A percentile compares a stretch with the other conserved stretches of the same genome.
Evolutionary conservation across 2,797 vertebrate genomes (phyloP).

Genomic region (Cryptoblepharus egeriae): DNA sequence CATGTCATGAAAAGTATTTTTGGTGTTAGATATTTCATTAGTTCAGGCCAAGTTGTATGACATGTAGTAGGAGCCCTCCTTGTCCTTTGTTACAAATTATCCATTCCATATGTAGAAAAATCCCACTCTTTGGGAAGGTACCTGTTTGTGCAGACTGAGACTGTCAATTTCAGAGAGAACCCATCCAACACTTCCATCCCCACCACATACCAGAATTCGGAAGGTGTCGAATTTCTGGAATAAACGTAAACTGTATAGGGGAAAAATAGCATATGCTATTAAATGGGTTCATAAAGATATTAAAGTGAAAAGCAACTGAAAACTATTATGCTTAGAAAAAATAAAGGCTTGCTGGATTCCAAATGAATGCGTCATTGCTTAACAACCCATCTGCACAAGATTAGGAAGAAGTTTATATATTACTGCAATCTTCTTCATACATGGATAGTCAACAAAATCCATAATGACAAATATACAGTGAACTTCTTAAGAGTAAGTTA

Average conservation of each 20-base stretch:
- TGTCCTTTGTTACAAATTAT: not conserved
- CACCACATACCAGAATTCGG: conserved; percentile 95
- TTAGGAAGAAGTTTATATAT: no score
- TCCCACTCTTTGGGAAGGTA: conserved; percentile 54
- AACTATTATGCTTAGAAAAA: not conserved
- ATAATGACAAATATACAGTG: not conserved
- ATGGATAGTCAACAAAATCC: not conserved
- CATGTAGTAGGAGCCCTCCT: not conserved
- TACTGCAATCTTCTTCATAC: no score
- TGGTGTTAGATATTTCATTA: not conserved
- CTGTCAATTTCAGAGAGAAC: conserved; percentile 96
- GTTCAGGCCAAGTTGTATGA: conserved; percentile 1
- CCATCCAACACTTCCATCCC: conserved; percentile 97
- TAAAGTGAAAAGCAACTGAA: not conserved
- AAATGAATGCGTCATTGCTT: not conserved
- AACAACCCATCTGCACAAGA: conserved; percentile 25
- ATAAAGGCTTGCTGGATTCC: conserved; percentile 10
- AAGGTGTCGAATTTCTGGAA: conserved; percentile 99
- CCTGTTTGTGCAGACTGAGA: conserved; percentile 96
- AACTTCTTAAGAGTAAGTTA: not conserved
- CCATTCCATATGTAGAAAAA: conserved; percentile 3
- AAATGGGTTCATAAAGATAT: conserved; percentile 30
- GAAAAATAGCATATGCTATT: conserved; percentile 31
- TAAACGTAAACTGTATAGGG: conserved; percentile 85
- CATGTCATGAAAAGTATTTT: not conserved